Base-by-base conservation (phyloP, 2,113 vertebrate species). In the Phaethornis superciliosus region DNA sequence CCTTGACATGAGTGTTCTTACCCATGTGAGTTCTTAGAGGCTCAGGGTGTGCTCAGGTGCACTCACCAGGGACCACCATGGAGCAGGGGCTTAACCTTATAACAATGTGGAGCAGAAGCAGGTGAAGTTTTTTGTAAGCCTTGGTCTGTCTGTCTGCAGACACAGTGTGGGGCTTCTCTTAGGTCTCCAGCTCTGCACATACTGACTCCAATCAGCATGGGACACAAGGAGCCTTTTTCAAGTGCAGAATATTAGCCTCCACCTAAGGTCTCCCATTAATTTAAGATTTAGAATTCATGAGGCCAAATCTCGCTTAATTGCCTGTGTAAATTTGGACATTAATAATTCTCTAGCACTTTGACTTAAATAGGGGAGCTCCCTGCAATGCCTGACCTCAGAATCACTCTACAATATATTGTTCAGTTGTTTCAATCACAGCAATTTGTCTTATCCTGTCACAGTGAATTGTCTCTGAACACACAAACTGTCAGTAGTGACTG, bases 221-320 rank as follows among this genome's bases (percentile, higher is more conserved):
- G 32, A 18, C 27, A 21, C 79, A 33, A 8, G 9, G 44, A 85
- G 47, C 55, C 44, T 82, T 52, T 64, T 65, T 62, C 80, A 80
- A 68, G 62, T 63, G 21, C 17, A 37, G 47, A 88, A 54, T 49
- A 77, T 80, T 77, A 63, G 21, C 26, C 27, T 80, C 56, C 35
- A 68, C 79, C 68, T 2, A 87, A 79, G 24, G 68, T 85, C 35
- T 47, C 62, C 59, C 6, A 1, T 89, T 92, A 52, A 90, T 92
- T 33, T 52, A 12, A 80, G 63, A n/a, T 59, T 92, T 80, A 80
- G 70, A 92, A 90, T 92, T 84, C 40, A 77, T 37, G 51, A 35
- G 80, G 77, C 90, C 46, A 84, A 84, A 76, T 87, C 55, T 87
- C 91, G 90, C 72, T 90, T 68, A 92, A 93, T 64, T n/a, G 13